Evolutionary conservation across 2,797 vertebrate species (phyloP), one percentile per base, ranked within the genome.

Genomic region (Pygocentrus nattereri): DNA sequence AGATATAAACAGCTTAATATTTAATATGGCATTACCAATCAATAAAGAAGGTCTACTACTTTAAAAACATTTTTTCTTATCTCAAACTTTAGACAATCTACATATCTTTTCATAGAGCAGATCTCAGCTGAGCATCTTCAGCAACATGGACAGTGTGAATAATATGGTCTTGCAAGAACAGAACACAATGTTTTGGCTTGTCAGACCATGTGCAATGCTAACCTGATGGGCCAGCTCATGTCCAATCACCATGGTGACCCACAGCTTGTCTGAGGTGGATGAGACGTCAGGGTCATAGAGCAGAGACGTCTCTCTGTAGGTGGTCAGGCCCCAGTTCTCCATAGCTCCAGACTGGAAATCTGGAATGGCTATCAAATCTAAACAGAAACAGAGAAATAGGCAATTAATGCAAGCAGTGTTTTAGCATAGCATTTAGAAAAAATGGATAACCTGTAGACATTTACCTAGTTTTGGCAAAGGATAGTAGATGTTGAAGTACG

Each of bases 321-420:
- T 96, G 80, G 93, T 94, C 86, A 96, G 91, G 80, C 95, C 95
- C 95, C 95, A 96, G 89, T 96, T 96, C 88, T 96, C 95, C 95
- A 96, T 96, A 0, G 95, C 95, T 61, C 95, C 95, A 0, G 87
- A 76, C 89, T 91, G 81, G 80, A 96, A 96, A 79, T 96, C 95
- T 71, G 95, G 94, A 81, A 96, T 95, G 10, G 94, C 95, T 85
- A 96, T 89, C 54, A 96, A 88, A 90, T 96, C 95, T 96, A 87
- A 86, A 49, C 82, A 76, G 86, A n/a, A 67, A 70, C 0, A 71
- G 25, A n/a, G 56, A 2, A 67, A 16, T 74, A 54, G 62, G 19
- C 50, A 3, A 2, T 15, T 4, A 31, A 69, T 12, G 1, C 12
- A 64, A 50, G 41, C 2, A 73, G 0, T 19, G 49, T 5, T 16